Conservation (phyloP, 1,140 invertebrate genomes). For the Drosophila auraria region DNA sequence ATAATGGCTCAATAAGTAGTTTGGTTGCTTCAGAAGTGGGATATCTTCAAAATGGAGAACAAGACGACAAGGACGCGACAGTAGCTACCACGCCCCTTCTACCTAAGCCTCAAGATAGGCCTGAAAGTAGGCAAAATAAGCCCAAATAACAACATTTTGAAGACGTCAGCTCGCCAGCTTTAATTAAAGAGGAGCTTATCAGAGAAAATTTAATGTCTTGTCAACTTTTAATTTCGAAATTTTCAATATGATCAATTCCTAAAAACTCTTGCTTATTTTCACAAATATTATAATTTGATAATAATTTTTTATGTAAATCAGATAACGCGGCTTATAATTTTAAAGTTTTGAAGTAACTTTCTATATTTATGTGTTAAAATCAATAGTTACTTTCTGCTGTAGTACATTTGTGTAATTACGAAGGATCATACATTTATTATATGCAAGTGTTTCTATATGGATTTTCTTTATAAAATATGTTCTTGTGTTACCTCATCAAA, state of each 20-base stretch:
- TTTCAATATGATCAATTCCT: conserved; percentile 8
- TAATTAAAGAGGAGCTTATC: conserved; percentile 16
- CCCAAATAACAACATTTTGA: conserved; percentile 43
- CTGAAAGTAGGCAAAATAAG: conserved; percentile 46
- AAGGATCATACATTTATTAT: not conserved
- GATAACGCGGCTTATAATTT: conserved; percentile 9
- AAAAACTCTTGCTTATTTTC: conserved; percentile 27
- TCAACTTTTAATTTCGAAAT: conserved; percentile 1
- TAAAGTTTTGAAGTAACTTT: not conserved
- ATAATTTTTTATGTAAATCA: conserved; percentile 15
- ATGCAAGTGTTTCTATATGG: conserved; percentile 21
- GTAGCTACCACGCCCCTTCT: conserved; percentile 61
- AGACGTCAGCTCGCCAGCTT: not conserved
- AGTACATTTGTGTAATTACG: conserved; percentile 14
- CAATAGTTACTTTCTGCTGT: conserved; percentile 1
- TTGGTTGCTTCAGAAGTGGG: conserved; percentile 62
- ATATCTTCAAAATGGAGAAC: conserved; percentile 64
- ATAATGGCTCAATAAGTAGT: conserved; percentile 69
- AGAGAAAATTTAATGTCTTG: conserved; percentile 20
- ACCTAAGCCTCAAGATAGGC: conserved; percentile 42
- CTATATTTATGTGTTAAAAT: conserved; percentile 3
- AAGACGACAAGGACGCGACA: conserved; percentile 57
- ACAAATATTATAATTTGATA: conserved; percentile 25
- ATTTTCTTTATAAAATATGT: conserved; percentile 25
- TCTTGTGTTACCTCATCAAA: conserved; percentile 59